Conservation (phyloP, 2,797 vertebrate species). For the Odontamblyopus lacepedii region DNA sequence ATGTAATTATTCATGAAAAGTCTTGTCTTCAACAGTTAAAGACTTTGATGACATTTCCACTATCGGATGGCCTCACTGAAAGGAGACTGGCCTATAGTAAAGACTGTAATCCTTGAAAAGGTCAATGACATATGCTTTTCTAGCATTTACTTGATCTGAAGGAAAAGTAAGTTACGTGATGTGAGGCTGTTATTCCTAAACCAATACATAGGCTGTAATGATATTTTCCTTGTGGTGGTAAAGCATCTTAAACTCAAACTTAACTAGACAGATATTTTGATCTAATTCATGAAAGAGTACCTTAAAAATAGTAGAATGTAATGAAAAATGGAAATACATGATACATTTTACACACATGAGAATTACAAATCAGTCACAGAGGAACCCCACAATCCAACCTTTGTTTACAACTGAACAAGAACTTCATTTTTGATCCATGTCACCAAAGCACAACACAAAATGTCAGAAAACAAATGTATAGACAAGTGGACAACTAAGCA, state of each 20-base stretch:
- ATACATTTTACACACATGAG: too few species aligned
- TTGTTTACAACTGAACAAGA: too few species aligned
- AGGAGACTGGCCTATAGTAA: conserved; percentile 21
- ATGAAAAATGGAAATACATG: too few species aligned
- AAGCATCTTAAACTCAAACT: not conserved
- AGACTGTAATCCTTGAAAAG: conserved; percentile 46
- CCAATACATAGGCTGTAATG: not conserved
- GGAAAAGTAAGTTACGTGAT: conserved; percentile 5
- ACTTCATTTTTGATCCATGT: too few species aligned
- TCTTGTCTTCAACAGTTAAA: conserved; percentile 26
- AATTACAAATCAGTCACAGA: too few species aligned
- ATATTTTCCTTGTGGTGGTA: not conserved
- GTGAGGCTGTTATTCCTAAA: not conserved
- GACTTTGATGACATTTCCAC: conserved; percentile 40
- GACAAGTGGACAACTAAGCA: too few species aligned
- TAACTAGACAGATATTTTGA: not conserved
- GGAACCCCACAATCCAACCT: too few species aligned
- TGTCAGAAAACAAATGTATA: too few species aligned
- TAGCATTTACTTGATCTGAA: conserved; percentile 20
- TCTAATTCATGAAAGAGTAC: too few species aligned
- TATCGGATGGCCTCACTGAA: conserved; percentile 33
- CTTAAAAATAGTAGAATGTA: too few species aligned
- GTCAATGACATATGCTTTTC: conserved; percentile 29
- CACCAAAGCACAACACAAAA: not conserved
- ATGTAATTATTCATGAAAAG: conserved; percentile 15